Percentiles rank a stretch among this genome's conserved stretches.
These are phyloP conservation scores for Zaprionus capensis DNA, from an alignment of 1,140 invertebrate genomes.

Conservation along the genomic window DNA sequence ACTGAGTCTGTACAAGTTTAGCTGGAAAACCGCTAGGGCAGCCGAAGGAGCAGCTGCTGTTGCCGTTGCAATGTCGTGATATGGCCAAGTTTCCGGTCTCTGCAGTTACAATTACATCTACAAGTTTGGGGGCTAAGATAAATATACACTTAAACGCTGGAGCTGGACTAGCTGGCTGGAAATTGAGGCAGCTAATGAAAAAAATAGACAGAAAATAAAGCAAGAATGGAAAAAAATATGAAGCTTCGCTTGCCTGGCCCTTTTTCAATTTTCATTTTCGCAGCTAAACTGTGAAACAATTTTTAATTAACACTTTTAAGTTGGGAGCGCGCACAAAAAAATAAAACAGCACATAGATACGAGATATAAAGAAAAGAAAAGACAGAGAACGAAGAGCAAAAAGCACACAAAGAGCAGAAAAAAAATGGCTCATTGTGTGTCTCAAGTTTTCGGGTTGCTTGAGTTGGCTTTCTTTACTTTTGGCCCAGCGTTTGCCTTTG, in stretches of 20 bases:
- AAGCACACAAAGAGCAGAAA: slow-evolving; percentile 28
- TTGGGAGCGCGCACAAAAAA: slow-evolving; percentile 54
- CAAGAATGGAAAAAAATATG: slow-evolving; percentile 62
- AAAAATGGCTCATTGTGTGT: slow-evolving; percentile 74
- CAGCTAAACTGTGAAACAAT: slow-evolving; percentile 84
- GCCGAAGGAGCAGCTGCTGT: slow-evolving; percentile 1
- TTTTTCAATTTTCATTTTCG: slow-evolving; percentile 84
- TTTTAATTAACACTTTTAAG: slow-evolving; percentile 84
- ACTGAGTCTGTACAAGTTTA: background rate
- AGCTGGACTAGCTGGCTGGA: slow-evolving; percentile 36
- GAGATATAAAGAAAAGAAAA: slow-evolving; percentile 54
- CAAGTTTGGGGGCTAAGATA: slow-evolving; percentile 73
- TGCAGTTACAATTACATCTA: slow-evolving; percentile 65
- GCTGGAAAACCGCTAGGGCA: slow-evolving; percentile 19
- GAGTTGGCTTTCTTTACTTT: slow-evolving; percentile 69
- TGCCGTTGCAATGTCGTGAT: slow-evolving; percentile 42
- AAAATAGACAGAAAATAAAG: slow-evolving; percentile 43
- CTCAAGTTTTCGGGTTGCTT: slow-evolving; percentile 78
- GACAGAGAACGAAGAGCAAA: slow-evolving; percentile 32
- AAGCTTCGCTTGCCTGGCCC: slow-evolving; percentile 62
- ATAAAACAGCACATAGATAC: slow-evolving; percentile 43
- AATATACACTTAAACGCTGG: slow-evolving; percentile 74
- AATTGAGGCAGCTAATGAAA: slow-evolving; percentile 79
- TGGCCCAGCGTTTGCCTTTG: slow-evolving; percentile 62
- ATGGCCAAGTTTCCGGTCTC: slow-evolving; percentile 54